phyloP scores from a whole-genome alignment of 2,888 invertebrate genomes.

The Neoaliturus tenellus region DNA sequence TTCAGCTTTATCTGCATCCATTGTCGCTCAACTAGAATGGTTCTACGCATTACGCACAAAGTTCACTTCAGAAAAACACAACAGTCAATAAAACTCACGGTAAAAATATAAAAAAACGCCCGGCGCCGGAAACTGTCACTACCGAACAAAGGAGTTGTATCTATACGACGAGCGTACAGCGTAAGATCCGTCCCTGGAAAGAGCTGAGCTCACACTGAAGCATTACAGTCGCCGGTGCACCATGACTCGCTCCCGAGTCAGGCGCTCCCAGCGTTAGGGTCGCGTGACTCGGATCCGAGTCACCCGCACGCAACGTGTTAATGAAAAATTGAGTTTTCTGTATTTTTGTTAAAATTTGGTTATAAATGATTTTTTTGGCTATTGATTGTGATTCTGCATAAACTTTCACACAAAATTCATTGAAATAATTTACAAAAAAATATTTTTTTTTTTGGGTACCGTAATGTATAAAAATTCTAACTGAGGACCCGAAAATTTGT shows the following conservation, averaged over 20 bases:
- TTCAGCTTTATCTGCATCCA: neutral
- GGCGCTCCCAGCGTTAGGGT: neutral
- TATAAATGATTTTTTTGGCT: too few relatives aligned
- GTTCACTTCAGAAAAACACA: neutral
- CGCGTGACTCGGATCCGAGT: neutral
- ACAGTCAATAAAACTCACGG: neutral
- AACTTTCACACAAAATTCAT: too few relatives aligned
- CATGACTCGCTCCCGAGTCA: neutral
- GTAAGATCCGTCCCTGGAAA: neutral
- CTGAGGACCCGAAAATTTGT: too few relatives aligned
- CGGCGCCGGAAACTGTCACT: neutral
- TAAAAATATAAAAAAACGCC: neutral
- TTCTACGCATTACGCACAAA: neutral
- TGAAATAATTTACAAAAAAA: too few relatives aligned
- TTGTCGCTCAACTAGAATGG: neutral
- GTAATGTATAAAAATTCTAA: too few relatives aligned
- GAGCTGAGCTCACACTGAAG: neutral
- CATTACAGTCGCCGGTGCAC: neutral
- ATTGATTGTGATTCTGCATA: too few relatives aligned
- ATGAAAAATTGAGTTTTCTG: too few relatives aligned
- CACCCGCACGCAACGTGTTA: neutral
- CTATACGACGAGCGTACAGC: neutral
- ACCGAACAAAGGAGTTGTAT: neutral
- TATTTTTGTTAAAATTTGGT: too few relatives aligned
- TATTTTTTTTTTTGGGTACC: too few relatives aligned